Conservation (phyloP, 2,797 vertebrate genomes). For the Scarus forsteni region DNA sequence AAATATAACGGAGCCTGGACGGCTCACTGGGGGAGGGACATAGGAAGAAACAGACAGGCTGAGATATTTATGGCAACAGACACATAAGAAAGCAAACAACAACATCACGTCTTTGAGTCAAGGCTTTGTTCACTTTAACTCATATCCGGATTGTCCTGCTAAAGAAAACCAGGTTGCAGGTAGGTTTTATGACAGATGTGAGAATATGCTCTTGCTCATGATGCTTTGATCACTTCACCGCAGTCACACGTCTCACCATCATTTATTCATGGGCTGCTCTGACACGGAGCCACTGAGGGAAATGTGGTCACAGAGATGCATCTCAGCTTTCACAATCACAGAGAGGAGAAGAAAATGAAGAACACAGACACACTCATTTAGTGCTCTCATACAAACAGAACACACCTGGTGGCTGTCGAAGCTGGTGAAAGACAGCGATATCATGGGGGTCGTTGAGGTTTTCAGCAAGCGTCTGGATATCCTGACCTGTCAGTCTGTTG, state of each 20-base stretch:
- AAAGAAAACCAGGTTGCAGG: conserved; percentile 20
- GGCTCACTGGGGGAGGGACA: conserved; percentile 2
- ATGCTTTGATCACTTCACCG: conserved; percentile 47
- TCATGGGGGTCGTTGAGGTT: conserved; percentile 98
- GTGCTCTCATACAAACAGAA: background rate
- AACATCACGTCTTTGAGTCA: conserved; percentile 36
- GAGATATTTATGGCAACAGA: conserved; percentile 32
- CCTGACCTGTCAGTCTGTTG: conserved; percentile 92
- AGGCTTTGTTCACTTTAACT: conserved; percentile 16
- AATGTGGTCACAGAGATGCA: conserved; percentile 14
- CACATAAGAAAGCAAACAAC: conserved; percentile 31
- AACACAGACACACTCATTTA: background rate
- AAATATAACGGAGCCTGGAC: conserved; percentile 6
- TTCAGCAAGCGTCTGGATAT: conserved; percentile 92
- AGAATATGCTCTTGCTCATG: conserved; percentile 22
- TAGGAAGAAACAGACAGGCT: conserved; percentile 9
- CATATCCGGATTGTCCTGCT: conserved; percentile 27
- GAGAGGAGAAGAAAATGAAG: background rate
- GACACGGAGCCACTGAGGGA: conserved; percentile 19
- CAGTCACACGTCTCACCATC: conserved; percentile 47
- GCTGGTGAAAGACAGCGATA: conserved; percentile 95
- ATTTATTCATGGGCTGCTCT: conserved; percentile 56
- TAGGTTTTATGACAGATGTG: conserved; percentile 35
- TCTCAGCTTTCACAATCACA: conserved; percentile 16
- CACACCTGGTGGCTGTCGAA: conserved; percentile 94